phyloP scores from a whole-genome alignment of 2,797 vertebrate species.

The Pempheris klunzingeri region DNA sequence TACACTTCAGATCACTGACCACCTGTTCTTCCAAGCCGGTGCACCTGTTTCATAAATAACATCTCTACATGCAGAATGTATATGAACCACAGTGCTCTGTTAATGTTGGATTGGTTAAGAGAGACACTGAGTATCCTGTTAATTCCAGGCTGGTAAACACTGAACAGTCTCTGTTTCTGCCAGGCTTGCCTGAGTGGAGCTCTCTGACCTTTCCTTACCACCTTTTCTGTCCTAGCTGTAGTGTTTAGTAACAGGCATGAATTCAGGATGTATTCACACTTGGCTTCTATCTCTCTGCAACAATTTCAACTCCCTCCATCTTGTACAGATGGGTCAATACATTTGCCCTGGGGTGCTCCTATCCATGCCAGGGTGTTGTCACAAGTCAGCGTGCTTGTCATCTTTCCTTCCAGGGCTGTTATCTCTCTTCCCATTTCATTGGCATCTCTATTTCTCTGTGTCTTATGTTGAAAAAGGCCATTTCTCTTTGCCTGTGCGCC shows the following conservation, averaged over 20 bases:
- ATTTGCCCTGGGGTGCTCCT: conserved; percentile 38
- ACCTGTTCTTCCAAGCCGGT: conserved; percentile 30
- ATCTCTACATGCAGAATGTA: neutral
- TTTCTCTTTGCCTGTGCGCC: conserved; percentile 3
- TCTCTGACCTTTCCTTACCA: conserved; percentile 58
- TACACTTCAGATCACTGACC: conserved; percentile 23
- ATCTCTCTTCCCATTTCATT: conserved; percentile 39
- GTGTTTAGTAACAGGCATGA: conserved; percentile 34
- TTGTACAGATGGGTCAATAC: conserved; percentile 56
- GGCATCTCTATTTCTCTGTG: neutral
- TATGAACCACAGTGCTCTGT: neutral
- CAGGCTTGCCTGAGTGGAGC: conserved; percentile 31
- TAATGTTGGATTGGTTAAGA: conserved; percentile 14
- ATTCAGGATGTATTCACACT: conserved; percentile 44
- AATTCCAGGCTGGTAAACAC: conserved; percentile 11
- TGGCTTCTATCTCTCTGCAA: conserved; percentile 15
- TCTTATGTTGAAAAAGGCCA: conserved; percentile 2
- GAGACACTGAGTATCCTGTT: conserved; percentile 11
- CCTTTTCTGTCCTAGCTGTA: conserved; percentile 32
- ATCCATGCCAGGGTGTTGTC: conserved; percentile 50
- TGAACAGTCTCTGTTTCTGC: conserved; percentile 16
- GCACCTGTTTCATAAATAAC: conserved; percentile 28
- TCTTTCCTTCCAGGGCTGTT: conserved; percentile 28
- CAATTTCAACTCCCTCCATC: conserved; percentile 43
- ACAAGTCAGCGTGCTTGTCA: conserved; percentile 46